Percentiles rank a stretch among this genome's conserved stretches.
These are phyloP conservation scores for Bujurquina vittata DNA, from an alignment of 2,113 vertebrate genomes.

Conservation along the genomic window DNA sequence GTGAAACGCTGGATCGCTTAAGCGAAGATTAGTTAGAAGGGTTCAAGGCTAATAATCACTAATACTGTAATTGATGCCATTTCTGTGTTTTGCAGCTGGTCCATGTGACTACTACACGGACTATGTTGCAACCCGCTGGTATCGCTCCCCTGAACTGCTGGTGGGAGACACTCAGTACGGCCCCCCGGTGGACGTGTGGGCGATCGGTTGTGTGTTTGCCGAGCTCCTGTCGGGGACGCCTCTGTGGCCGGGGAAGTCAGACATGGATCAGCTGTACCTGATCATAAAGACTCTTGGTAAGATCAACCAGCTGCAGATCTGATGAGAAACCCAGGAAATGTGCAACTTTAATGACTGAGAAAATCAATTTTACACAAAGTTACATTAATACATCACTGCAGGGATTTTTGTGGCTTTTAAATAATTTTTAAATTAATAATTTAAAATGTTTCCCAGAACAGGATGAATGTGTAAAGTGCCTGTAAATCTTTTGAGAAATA, in stretches of 20 bases:
- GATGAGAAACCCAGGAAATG: background rate
- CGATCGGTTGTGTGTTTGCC: conserved; percentile 92
- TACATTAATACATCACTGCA: too few relatives aligned
- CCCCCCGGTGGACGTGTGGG: conserved; percentile 94
- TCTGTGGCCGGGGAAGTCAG: conserved; percentile 93
- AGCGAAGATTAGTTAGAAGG: background rate
- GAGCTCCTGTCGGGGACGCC: conserved; percentile 90
- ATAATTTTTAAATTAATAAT: too few relatives aligned
- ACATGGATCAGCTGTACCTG: conserved; percentile 94
- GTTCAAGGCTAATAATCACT: background rate
- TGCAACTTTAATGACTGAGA: background rate
- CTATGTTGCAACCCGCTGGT: conserved; percentile 96
- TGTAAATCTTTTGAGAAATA: background rate
- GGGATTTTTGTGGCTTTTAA: too few relatives aligned
- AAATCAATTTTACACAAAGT: too few relatives aligned
- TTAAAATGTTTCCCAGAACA: too few relatives aligned
- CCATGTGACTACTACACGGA: conserved; percentile 94
- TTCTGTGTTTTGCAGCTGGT: conserved; percentile 81
- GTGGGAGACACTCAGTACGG: conserved; percentile 95
- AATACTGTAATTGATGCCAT: too few relatives aligned
- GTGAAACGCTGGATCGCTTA: background rate
- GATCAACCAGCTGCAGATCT: conserved; percentile 17
- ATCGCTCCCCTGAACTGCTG: conserved; percentile 91
- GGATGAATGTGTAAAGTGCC: background rate
- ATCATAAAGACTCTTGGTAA: conserved; percentile 92